Conservation (phyloP, 2,888 invertebrate genomes). For the Eupithecia centaureata region DNA sequence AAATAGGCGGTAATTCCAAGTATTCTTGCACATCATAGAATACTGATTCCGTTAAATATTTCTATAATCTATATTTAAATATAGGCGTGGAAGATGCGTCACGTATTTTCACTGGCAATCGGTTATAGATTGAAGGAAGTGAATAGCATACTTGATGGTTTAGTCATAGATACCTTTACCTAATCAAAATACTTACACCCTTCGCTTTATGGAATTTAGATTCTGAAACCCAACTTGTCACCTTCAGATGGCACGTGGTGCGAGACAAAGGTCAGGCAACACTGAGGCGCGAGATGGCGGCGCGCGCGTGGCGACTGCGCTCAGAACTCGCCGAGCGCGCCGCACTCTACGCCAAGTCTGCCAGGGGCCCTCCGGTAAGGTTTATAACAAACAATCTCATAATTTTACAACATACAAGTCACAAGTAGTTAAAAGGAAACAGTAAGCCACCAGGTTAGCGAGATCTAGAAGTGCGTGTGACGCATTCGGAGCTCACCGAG, state of each 20-base stretch:
- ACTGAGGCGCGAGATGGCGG: slow-evolving; percentile 59
- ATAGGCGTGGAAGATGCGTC: too few relatives aligned
- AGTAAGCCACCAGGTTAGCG: slow-evolving; percentile 55
- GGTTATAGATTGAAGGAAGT: too few relatives aligned
- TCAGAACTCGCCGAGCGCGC: slow-evolving; percentile 73
- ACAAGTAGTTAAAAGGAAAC: slow-evolving; percentile 62
- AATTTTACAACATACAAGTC: slow-evolving; percentile 55
- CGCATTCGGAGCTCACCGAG: slow-evolving; percentile 70
- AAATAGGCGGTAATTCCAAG: too few relatives aligned
- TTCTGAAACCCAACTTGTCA: neutral
- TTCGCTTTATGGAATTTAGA: neutral
- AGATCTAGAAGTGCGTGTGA: too few relatives aligned
- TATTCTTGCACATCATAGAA: too few relatives aligned
- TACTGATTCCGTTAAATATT: too few relatives aligned
- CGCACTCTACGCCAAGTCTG: slow-evolving; percentile 65
- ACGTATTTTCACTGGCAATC: too few relatives aligned
- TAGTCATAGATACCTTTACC: too few relatives aligned
- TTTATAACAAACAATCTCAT: neutral
- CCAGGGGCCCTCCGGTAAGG: slow-evolving; percentile 36
- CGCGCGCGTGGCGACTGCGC: slow-evolving; percentile 74
- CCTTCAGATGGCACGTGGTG: slow-evolving; percentile 67
- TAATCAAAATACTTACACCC: neutral
- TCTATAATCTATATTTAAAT: too few relatives aligned
- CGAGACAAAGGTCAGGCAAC: slow-evolving; percentile 58
- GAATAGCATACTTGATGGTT: too few relatives aligned